Evolutionary conservation across 2,113 vertebrate genomes (phyloP).

Genomic region (Pedetes capensis): DNA sequence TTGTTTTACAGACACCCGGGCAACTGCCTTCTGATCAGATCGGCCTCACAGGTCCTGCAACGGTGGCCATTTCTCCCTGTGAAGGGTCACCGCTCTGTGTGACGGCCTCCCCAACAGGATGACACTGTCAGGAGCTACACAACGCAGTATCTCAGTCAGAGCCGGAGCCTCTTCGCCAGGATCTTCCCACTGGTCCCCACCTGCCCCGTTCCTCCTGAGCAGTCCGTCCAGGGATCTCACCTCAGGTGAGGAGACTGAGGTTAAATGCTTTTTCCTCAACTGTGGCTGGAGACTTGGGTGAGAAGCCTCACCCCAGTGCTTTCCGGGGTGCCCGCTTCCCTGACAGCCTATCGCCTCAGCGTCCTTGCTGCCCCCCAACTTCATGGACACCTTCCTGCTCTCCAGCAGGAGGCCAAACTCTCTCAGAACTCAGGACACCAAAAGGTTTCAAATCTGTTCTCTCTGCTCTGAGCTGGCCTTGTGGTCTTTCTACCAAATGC

Average conservation of each 20-base stretch:
- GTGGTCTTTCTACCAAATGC: neutral
- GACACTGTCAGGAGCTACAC: too few relatives aligned
- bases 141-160: neutral
- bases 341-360: neutral
- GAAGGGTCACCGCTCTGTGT: neutral
- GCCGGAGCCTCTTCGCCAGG: neutral
- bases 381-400: neutral
- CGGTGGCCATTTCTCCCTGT: neutral
- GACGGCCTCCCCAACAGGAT: too few relatives aligned
- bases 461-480: neutral
- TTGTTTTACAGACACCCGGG: fast-evolving
- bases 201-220: neutral
- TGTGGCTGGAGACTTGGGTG: neutral
- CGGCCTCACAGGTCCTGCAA: neutral
- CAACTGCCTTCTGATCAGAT: neutral
- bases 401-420: neutral
- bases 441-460: neutral
- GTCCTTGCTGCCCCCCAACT: neutral
- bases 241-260: neutral
- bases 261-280: neutral
- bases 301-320: neutral
- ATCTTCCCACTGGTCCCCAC: neutral
- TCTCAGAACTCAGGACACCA: neutral
- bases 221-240: neutral
- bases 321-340: fast-evolving